Base-by-base conservation (phyloP, 2,113 vertebrate genomes). In the Spea bombifrons region DNA sequence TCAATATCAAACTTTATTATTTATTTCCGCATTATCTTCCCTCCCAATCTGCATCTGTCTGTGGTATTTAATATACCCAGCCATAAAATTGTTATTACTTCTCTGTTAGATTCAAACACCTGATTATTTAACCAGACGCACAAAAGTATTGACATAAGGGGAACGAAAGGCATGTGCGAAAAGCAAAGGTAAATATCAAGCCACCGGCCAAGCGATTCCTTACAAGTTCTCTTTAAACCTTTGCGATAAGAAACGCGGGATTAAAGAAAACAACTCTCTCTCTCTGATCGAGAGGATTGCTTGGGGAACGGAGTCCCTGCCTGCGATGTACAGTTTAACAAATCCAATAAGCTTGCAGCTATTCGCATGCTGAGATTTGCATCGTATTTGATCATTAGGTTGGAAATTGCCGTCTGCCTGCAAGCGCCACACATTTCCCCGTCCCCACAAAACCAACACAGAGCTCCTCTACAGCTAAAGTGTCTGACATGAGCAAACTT, bases 401-500 rank as follows among this genome's bases (percentile, higher is more conserved):
- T 65, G 47, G 44, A 48, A 66, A 68, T 4, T 17, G 45, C 50
- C 47, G 49, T 16, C 16, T 65, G 17, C 7, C 30, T 79, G 64
- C 63, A 30, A 67, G 52, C 16, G 44, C 17, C 5, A 46, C 17
- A 8, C 7, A 12, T 77, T 53, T 6, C n/a, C 4, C 4, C 55
- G 16, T 66, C 63, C 64, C 53, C 52, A 8, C 30, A 59, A 48
- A 45, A 16, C 2, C 44, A 46, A 43, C 17, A 53, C 17, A 71
- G 12, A 53, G 5, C 75, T 43, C 47, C 7, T 46, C 45, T 17
- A 45, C 53, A 72, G 73, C 64, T 84, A 83, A 86, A 79, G 49
- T 86, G 75, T 71, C 45, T 87, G 84, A 82, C 79, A 88, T 87
- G 84, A 49, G 61, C 46, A 53, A 85, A 85, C 92, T 93, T 91